phyloP scores from a whole-genome alignment of 2,888 invertebrate species.

The Heliothis peltigera region DNA sequence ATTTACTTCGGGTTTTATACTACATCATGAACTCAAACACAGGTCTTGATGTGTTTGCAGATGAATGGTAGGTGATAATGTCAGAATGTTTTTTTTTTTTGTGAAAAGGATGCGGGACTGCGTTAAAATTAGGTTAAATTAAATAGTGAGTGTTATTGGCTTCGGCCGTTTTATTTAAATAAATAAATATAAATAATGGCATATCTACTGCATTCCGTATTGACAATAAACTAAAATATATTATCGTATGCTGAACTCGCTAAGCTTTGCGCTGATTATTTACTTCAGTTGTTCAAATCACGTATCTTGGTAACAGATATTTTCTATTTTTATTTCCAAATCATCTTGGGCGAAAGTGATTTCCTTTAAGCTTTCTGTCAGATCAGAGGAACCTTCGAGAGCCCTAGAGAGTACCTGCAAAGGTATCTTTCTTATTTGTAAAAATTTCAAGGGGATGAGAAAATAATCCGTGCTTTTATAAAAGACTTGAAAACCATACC shows the following conservation, averaged over 20 bases:
- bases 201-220: too few relatives aligned
- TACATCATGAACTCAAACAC: too few relatives aligned
- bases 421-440: slow-evolving; percentile 13
- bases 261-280: too few relatives aligned
- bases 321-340: slow-evolving; percentile 3
- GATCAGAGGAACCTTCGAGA: slow-evolving; percentile 25
- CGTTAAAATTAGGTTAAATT: too few relatives aligned
- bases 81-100: slow-evolving; percentile 21
- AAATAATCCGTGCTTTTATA: background rate
- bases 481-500: slow-evolving; percentile 1
- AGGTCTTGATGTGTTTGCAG: too few relatives aligned
- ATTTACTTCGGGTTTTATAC: slow-evolving; percentile 22
- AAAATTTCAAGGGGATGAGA: slow-evolving; percentile 8
- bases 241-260: too few relatives aligned
- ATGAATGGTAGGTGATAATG: too few relatives aligned
- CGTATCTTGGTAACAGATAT: background rate
- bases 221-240: too few relatives aligned
- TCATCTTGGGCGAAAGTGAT: slow-evolving; percentile 7
- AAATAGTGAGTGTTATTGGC: too few relatives aligned
- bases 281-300: background rate
- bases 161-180: too few relatives aligned
- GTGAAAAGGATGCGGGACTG: too few relatives aligned
- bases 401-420: slow-evolving; percentile 15
- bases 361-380: slow-evolving; percentile 25
- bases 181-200: too few relatives aligned